phyloP scores from a whole-genome alignment of 2,797 vertebrate genomes.

The Acanthiza pusilla region DNA sequence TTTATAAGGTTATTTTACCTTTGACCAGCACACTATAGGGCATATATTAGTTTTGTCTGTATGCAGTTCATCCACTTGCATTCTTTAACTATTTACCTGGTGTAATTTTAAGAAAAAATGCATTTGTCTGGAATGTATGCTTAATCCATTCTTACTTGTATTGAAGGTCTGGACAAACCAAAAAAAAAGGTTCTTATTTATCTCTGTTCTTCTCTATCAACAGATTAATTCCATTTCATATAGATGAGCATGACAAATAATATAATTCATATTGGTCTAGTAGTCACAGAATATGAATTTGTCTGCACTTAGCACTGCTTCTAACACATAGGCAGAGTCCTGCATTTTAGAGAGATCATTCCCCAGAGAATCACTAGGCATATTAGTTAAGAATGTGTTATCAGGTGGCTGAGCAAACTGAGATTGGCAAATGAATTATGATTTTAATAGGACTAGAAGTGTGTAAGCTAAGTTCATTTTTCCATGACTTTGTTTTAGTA shows the following conservation, averaged over 20 bases:
- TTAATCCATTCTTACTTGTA: background rate
- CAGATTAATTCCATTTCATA: background rate
- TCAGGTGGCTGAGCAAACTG: background rate
- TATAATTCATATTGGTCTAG: background rate
- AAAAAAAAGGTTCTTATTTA: background rate
- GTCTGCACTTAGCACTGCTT: background rate
- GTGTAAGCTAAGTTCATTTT: conserved; percentile 37
- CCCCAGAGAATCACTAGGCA: background rate
- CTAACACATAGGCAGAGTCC: background rate
- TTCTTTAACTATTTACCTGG: background rate
- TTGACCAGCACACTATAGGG: background rate
- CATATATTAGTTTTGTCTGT: background rate
- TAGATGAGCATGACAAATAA: background rate
- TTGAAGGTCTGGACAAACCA: background rate
- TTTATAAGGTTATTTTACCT: background rate
- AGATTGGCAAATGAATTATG: background rate
- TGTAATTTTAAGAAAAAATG: background rate
- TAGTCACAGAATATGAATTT: background rate
- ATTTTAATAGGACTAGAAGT: conserved; percentile 37
- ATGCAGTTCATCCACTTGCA: background rate
- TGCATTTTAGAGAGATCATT: background rate
- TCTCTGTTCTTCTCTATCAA: background rate
- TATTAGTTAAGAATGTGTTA: background rate
- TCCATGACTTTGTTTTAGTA: background rate
- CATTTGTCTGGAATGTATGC: background rate